Evolutionary conservation across 2,113 vertebrate genomes (phyloP).

Genomic region (Theristicus caerulescens): DNA sequence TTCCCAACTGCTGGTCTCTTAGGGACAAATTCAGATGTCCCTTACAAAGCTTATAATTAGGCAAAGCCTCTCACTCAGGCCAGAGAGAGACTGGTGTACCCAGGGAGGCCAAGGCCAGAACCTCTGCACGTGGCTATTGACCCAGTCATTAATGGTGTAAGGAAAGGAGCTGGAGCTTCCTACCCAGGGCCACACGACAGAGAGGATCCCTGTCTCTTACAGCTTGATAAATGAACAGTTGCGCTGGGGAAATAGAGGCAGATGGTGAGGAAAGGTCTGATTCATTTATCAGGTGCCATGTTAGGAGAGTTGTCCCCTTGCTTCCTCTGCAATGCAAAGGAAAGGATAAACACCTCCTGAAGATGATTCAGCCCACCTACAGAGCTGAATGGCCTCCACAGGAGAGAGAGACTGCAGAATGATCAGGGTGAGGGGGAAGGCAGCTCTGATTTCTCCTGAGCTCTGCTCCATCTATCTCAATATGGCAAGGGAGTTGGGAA

Average conservation of each 20-base stretch:
- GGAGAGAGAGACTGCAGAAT: background rate
- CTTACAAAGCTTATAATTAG: background rate
- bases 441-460: background rate
- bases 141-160: background rate
- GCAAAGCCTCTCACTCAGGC: background rate
- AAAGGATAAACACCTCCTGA: background rate
- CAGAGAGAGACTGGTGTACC: background rate
- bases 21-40: background rate
- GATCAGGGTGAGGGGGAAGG: background rate
- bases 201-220: background rate
- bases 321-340: background rate
- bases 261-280: background rate
- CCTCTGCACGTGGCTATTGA: background rate
- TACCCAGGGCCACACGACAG: fast-evolving
- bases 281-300: background rate
- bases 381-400: background rate
- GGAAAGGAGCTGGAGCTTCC: background rate
- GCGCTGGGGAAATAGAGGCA: background rate
- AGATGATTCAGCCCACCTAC: background rate
- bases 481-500: background rate
- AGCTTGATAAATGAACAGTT: background rate
- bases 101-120: background rate
- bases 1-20: background rate
- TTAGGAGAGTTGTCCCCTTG: background rate
- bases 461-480: background rate